Evolutionary conservation across 2,888 invertebrate genomes (phyloP).

Genomic region (Agrilus biguttatus): DNA sequence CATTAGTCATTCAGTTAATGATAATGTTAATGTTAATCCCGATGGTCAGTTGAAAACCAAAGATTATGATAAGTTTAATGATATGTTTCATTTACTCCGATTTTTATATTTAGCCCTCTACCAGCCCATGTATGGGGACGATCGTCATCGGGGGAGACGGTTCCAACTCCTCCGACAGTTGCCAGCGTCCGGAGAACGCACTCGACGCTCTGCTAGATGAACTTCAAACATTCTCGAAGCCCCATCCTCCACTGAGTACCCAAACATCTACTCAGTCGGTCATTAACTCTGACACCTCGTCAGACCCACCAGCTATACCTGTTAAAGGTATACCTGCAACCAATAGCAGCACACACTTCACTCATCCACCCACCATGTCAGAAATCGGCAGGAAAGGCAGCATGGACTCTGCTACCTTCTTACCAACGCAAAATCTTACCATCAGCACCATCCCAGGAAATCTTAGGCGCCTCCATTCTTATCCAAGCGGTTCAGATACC

Average conservation of each 20-base stretch:
- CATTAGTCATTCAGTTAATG: too few relatives aligned
- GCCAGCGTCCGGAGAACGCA: conserved; percentile 80
- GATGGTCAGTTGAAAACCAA: too few relatives aligned
- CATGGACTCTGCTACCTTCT: conserved; percentile 36
- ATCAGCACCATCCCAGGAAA: conserved; percentile 37
- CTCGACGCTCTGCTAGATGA: conserved; percentile 94
- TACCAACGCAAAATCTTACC: conserved; percentile 27
- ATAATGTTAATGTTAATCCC: too few relatives aligned
- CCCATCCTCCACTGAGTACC: conserved; percentile 26
- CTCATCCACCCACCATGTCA: conserved; percentile 33
- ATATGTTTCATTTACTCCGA: not conserved
- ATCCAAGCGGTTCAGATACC: conserved; percentile 74
- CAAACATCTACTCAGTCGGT: conserved; percentile 11
- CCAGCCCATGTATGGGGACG: conserved; percentile 45
- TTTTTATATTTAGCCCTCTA: conserved; percentile 36
- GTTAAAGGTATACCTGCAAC: conserved; percentile 23
- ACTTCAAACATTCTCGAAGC: conserved; percentile 77
- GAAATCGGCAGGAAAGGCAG: conserved; percentile 40
- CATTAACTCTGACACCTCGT: conserved; percentile 15
- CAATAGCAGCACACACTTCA: conserved; percentile 13
- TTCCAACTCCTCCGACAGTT: conserved; percentile 38
- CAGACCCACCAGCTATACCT: conserved; percentile 26
- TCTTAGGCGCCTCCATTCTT: conserved; percentile 65
- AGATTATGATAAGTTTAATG: not conserved
- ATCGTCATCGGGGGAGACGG: conserved; percentile 44